Conservation (phyloP, 2,797 vertebrate species). For the Trachops cirrhosus region DNA sequence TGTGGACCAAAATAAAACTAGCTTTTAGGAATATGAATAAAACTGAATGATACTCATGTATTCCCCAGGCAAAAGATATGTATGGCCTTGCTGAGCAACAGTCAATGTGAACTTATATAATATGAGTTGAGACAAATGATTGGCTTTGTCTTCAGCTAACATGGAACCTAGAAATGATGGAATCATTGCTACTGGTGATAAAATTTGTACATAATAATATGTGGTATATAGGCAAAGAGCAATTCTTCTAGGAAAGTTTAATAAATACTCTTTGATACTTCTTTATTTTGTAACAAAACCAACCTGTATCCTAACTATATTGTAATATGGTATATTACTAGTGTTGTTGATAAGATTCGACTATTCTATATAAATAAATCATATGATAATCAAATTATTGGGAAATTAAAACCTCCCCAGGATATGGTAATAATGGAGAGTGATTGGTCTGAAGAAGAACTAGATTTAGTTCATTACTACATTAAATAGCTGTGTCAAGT, state of each 20-base stretch:
- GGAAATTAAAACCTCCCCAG: background rate
- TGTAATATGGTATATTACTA: background rate
- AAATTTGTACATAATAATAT: slow-evolving; percentile 24
- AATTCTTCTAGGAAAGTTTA: slow-evolving; percentile 35
- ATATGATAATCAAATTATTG: slow-evolving; percentile 11
- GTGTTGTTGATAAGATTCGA: slow-evolving; percentile 46
- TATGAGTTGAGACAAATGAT: slow-evolving; percentile 26
- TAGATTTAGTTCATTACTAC: background rate
- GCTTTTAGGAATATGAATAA: background rate
- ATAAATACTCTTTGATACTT: slow-evolving; percentile 17
- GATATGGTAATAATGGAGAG: background rate
- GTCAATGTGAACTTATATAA: slow-evolving; percentile 16
- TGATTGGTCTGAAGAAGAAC: slow-evolving; percentile 43
- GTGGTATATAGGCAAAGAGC: background rate
- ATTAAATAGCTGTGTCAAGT: background rate
- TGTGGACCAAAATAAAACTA: slow-evolving; percentile 9
- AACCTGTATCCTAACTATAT: slow-evolving; percentile 22
- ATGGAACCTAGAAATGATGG: slow-evolving; percentile 34
- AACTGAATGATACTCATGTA: background rate
- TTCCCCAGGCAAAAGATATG: background rate
- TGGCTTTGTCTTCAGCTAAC: slow-evolving; percentile 37
- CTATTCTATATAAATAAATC: slow-evolving; percentile 26
- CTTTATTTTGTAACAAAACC: slow-evolving; percentile 16
- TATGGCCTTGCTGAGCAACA: background rate
- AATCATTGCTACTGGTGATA: background rate